A percentile compares a stretch with the other conserved stretches of the same genome.
phyloP scores from a whole-genome alignment of 2,797 vertebrate species.

The Pantherophis vulpinus region DNA sequence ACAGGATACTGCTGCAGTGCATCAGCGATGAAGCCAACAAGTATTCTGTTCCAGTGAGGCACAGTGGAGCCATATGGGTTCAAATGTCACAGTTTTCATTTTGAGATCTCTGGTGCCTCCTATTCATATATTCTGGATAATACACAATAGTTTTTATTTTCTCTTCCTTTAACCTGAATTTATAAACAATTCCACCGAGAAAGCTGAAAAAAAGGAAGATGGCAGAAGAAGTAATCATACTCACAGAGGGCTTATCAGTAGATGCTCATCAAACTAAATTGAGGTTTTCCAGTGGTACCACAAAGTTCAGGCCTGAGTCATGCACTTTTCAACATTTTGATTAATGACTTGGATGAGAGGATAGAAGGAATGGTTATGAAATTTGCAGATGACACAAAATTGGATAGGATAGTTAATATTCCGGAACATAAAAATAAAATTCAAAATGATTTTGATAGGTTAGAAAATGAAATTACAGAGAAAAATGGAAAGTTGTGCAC shows the following conservation, averaged over 20 bases:
- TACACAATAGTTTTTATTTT: background rate
- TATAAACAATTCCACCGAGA: background rate
- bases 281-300: background rate
- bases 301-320: background rate
- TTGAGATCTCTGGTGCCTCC: background rate
- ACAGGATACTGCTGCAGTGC: background rate
- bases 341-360: background rate
- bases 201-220: background rate
- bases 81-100: background rate
- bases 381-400: background rate
- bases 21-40: background rate
- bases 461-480: background rate
- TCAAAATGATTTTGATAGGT: background rate
- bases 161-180: background rate
- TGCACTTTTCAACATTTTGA: background rate
- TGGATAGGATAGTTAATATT: background rate
- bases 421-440: background rate
- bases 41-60: background rate
- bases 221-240: background rate
- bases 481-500: background rate
- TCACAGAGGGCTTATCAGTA: background rate
- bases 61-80: background rate
- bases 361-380: background rate
- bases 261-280: background rate
- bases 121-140: background rate